phyloP scores from a whole-genome alignment of 2,888 invertebrate species.

The Chloroclysta siterata region DNA sequence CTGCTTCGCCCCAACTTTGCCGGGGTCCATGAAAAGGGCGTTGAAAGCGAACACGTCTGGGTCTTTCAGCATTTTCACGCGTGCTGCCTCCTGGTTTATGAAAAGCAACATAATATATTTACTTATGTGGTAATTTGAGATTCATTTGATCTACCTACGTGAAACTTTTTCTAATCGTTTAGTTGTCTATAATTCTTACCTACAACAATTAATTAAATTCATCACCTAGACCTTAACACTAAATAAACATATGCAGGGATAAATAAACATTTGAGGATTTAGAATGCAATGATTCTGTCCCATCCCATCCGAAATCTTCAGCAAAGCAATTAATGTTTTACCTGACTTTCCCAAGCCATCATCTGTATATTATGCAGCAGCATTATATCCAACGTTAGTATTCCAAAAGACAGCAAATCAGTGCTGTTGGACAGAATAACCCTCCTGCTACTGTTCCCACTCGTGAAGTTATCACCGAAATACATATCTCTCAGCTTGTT shows the following conservation, averaged over 20 bases:
- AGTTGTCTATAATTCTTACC: no score
- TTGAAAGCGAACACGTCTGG: slow-evolving; percentile 85
- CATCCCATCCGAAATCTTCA: no score
- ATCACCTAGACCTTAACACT: no score
- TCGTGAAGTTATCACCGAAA: slow-evolving; percentile 70
- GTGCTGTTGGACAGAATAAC: slow-evolving; percentile 74
- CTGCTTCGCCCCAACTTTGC: slow-evolving; percentile 69
- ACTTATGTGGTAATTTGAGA: no score
- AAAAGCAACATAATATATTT: neutral
- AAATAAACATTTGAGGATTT: neutral
- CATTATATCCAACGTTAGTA: slow-evolving; percentile 84
- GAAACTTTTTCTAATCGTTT: no score
- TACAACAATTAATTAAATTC: no score
- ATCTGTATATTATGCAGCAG: slow-evolving; percentile 83
- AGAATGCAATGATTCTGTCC: no score
- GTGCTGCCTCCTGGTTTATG: slow-evolving; percentile 59
- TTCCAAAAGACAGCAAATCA: slow-evolving; percentile 82
- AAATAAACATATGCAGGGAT: no score
- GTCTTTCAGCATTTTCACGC: slow-evolving; percentile 76
- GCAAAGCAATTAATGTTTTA: slow-evolving; percentile 30
- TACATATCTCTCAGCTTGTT: slow-evolving; percentile 81
- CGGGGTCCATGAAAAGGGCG: slow-evolving; percentile 81
- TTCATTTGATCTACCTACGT: no score
- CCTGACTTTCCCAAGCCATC: slow-evolving; percentile 84
- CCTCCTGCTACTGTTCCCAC: slow-evolving; percentile 57